These are phyloP conservation scores for Emys orbicularis DNA, from an alignment of 2,797 vertebrate species.

Conservation along the genomic window DNA sequence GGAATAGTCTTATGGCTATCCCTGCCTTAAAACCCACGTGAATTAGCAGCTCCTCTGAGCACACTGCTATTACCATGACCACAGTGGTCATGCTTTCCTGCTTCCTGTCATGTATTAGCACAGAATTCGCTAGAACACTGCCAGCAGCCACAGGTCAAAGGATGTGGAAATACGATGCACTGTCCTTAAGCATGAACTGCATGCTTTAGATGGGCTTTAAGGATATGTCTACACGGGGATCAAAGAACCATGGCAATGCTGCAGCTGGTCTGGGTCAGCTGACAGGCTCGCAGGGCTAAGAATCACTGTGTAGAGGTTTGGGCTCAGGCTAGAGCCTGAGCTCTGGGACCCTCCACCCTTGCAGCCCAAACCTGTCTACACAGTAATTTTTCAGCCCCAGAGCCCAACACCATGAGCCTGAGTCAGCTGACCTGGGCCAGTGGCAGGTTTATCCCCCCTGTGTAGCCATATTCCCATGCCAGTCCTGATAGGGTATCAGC, in stretches of 20 bases:
- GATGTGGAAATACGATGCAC: no score
- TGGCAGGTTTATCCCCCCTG: background rate
- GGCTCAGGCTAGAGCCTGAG: no score
- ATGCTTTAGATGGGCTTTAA: background rate
- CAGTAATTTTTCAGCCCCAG: background rate
- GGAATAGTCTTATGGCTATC: background rate
- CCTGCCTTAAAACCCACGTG: background rate
- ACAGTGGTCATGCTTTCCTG: background rate
- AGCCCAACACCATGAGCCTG: background rate
- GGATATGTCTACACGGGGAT: background rate
- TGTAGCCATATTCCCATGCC: background rate
- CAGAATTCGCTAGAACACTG: background rate
- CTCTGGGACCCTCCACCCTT: background rate
- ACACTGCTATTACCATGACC: background rate
- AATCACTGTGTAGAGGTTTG: background rate
- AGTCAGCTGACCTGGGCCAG: background rate
- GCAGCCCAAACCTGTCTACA: background rate
- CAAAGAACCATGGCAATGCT: background rate
- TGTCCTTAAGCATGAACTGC: background rate
- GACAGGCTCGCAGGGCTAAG: background rate
- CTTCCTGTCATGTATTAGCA: background rate
- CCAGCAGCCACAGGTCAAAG: background rate
- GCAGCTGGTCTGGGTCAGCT: background rate
- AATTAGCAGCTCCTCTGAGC: background rate
- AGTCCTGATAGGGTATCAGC: no score